Evolutionary conservation across 2,113 vertebrate species (phyloP).

Genomic region (Pseudonaja textilis): DNA sequence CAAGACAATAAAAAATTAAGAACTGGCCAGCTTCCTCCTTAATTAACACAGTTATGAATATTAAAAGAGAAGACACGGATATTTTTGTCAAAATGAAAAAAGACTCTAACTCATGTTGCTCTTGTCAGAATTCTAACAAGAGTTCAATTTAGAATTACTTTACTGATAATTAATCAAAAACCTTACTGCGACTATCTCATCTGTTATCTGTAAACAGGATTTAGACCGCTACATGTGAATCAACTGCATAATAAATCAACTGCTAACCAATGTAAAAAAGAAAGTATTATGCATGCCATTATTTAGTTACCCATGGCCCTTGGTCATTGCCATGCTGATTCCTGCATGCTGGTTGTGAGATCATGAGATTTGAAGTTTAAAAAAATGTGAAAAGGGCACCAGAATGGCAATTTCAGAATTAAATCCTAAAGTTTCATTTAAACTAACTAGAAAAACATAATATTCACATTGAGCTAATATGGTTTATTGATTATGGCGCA

Average conservation of each 20-base stretch:
- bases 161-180: not conserved
- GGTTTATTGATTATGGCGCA: not conserved
- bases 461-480: not conserved
- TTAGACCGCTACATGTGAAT: not conserved
- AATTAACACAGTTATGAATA: not conserved
- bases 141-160: not conserved
- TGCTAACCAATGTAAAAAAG: not conserved
- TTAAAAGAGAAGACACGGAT: not conserved
- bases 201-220: not conserved
- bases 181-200: not conserved
- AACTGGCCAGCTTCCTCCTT: not conserved
- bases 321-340: not conserved
- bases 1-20: not conserved
- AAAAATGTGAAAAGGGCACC: not conserved
- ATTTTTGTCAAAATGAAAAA: not conserved
- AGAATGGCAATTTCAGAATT: not conserved
- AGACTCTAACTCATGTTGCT: not conserved
- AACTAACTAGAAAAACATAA: not conserved
- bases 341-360: not conserved
- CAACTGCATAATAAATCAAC: not conserved
- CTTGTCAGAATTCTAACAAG: not conserved
- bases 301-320: not conserved
- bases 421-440: not conserved
- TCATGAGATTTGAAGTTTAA: not conserved
- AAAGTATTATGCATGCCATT: not conserved